Conservation (phyloP, 1,140 invertebrate genomes). For the Ridgeia piscesae region DNA sequence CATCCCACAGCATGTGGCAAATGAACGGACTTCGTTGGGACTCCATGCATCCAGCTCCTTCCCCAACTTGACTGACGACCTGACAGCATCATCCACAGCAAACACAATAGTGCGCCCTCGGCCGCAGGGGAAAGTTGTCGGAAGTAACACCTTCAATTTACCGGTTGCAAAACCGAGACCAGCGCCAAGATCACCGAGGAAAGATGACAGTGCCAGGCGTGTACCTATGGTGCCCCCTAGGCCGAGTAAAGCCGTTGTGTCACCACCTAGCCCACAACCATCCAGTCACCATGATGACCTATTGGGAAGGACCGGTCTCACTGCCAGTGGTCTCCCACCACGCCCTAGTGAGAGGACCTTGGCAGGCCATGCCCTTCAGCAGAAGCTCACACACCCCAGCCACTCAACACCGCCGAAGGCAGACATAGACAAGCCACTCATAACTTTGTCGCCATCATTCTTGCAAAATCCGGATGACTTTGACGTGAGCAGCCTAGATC, state of each 20-base stretch:
- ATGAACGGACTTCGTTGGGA: neutral
- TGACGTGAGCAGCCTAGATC: slow-evolving; percentile 11
- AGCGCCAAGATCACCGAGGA: neutral
- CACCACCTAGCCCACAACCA: neutral
- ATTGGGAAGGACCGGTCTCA: neutral
- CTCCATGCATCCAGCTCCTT: neutral
- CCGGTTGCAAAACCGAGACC: neutral
- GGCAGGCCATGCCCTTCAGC: neutral
- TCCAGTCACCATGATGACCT: neutral
- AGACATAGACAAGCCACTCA: neutral
- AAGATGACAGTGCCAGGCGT: neutral
- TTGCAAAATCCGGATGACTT: slow-evolving; percentile 1
- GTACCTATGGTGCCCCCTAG: neutral
- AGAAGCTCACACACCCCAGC: neutral
- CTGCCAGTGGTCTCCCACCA: neutral
- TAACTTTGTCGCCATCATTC: slow-evolving; percentile 5
- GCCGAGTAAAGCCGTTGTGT: neutral
- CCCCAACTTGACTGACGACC: neutral
- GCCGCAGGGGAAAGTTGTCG: neutral
- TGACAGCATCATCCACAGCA: neutral
- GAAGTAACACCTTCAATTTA: neutral
- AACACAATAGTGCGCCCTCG: slow-evolving; percentile 7
- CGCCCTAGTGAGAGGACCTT: neutral
- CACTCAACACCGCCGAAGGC: neutral
- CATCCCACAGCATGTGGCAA: neutral